Conservation (phyloP, 2,113 vertebrate species). For the Lepus timidus region DNA sequence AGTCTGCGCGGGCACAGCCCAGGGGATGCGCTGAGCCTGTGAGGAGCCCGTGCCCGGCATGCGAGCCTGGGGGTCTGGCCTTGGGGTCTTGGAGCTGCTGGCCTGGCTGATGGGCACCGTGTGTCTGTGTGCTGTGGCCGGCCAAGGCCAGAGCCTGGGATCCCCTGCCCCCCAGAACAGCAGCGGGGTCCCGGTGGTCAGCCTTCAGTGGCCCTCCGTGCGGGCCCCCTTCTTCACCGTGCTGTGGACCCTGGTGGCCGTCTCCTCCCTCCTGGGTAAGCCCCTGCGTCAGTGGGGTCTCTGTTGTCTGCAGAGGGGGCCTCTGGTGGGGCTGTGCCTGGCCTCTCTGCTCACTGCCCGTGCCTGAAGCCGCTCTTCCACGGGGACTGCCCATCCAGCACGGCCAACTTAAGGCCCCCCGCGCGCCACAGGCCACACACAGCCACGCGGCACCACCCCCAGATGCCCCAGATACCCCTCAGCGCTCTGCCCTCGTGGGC, state of each 20-base stretch:
- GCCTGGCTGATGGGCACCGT: neutral
- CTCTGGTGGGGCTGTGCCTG: too few species aligned
- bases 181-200: conserved; percentile 79
- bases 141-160: neutral
- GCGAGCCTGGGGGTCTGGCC: neutral
- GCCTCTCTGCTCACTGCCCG: too few species aligned
- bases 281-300: neutral
- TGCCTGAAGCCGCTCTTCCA: too few species aligned
- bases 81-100: neutral
- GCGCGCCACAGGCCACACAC: too few species aligned
- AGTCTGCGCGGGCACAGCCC: neutral
- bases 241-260: conserved; percentile 88
- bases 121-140: neutral
- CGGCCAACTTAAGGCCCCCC: too few species aligned
- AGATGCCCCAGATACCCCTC: too few species aligned
- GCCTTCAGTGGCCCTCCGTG: conserved; percentile 86
- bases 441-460: too few species aligned
- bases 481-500: too few species aligned
- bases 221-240: conserved; percentile 80
- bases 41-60: neutral
- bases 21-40: neutral
- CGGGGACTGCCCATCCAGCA: too few species aligned
- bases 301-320: accelerated
- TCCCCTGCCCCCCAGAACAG: neutral
- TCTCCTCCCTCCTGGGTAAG: conserved; percentile 87